Conservation (phyloP, 2,797 vertebrate genomes). For the Ciconia nigra region DNA sequence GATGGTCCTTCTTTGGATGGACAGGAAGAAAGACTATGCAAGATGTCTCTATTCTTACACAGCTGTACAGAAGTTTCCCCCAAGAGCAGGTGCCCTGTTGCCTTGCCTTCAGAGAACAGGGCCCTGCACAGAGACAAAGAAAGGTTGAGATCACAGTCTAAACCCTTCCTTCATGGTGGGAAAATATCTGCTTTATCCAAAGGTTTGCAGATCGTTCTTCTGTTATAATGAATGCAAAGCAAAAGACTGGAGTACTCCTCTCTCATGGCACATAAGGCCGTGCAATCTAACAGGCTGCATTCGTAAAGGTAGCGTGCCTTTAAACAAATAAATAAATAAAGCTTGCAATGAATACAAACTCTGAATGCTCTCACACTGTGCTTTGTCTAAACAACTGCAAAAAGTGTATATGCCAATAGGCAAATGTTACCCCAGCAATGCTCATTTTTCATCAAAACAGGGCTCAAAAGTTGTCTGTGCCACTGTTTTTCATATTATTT, state of each 20-base stretch:
- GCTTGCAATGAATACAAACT: slow-evolving; percentile 37
- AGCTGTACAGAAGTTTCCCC: background rate
- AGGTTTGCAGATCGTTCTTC: background rate
- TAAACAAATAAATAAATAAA: background rate
- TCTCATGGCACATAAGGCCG: background rate
- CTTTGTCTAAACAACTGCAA: background rate
- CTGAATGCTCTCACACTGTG: background rate
- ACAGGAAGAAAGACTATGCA: background rate
- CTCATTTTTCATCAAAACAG: background rate
- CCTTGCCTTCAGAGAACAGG: background rate
- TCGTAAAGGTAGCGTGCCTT: background rate
- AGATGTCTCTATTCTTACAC: background rate
- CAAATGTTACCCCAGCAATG: background rate
- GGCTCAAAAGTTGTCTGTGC: background rate
- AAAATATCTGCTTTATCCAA: background rate
- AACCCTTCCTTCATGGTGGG: background rate
- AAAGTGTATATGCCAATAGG: background rate
- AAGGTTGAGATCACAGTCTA: background rate
- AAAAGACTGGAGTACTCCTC: background rate
- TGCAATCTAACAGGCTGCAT: background rate
- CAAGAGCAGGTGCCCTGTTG: background rate
- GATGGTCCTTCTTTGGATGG: background rate
- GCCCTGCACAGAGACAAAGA: background rate
- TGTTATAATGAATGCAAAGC: background rate
- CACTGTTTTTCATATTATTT: slow-evolving; percentile 15